Base-by-base conservation (phyloP, 2,888 invertebrate genomes). In the Serripes groenlandicus region DNA sequence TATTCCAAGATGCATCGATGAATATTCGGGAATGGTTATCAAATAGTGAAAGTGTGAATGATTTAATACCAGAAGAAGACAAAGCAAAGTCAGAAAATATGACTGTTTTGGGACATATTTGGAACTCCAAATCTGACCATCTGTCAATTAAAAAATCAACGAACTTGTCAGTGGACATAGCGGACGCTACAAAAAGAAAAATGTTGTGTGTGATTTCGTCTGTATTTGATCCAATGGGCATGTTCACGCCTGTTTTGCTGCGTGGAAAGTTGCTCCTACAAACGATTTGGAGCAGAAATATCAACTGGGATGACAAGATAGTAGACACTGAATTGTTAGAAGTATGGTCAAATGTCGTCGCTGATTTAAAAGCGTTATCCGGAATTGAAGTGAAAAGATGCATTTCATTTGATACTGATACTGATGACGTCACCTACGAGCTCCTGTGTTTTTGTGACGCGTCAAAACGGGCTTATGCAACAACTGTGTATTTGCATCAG, bases 221-320 rank as follows among this genome's bases (percentile, higher is more conserved):
- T 30, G 71, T 77, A 32, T 77, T 62, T 23, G 77, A 77, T 52
- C 77, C 71, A 4, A 26, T 77, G 42, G 77, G 77, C 18, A 34
- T 77, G 35, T 71, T 60, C 60, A 69, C 71, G 18, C 77, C 77
- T 30, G 70, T 77, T 2, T 2, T 52, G 1, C 34, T 71, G 4
- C 42, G 52, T 2, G 77, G 77, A 21, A 77, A 77, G 28, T 26
- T 62, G 32, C 34, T 77, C 7, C 37, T 77, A 7, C 77, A 77
- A 71, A 62, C 35, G 62, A 26, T 77, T 23, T 77, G 77, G 77
- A 49, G 21, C 11, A 58, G 54, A 49, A 7, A 71, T 32, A 9
- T 34, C 32, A 62, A 77, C 21, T 77, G 77, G 77, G 77, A 71
- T 71, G 69, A 71, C 15, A 56, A n/a, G 11, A 56, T 56, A 23